These are phyloP conservation scores for Cryptosula pallasiana DNA, from an alignment of 2,888 invertebrate species.

Conservation along the genomic window DNA sequence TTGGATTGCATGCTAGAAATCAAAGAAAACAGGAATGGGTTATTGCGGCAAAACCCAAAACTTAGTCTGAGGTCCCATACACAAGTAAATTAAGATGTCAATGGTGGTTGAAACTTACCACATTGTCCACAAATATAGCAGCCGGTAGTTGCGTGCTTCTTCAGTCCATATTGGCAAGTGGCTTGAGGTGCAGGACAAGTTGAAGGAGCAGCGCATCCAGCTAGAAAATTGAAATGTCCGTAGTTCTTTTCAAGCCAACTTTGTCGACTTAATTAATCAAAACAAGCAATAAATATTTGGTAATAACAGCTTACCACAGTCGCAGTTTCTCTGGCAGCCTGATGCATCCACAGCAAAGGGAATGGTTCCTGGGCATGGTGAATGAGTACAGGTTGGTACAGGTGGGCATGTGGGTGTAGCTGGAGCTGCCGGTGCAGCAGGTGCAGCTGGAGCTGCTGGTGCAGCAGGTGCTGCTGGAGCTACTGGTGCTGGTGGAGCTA, in stretches of 20 bases:
- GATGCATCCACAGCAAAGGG: neutral
- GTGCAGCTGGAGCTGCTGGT: constrained; percentile 33
- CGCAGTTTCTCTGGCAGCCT: neutral
- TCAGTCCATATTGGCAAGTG: neutral
- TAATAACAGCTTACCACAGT: neutral
- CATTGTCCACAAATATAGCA: neutral
- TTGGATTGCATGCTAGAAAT: neutral
- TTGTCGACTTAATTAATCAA: too few relatives aligned
- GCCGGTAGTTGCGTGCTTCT: neutral
- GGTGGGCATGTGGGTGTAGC: neutral
- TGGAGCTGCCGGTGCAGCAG: constrained; percentile 32
- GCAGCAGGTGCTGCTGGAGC: constrained; percentile 34
- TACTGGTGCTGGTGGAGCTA: constrained; percentile 25
- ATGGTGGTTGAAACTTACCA: neutral
- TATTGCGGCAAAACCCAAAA: too few relatives aligned
- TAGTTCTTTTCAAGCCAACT: too few relatives aligned
- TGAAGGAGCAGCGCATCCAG: neutral
- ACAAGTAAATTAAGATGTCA: too few relatives aligned
- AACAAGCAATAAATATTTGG: too few relatives aligned
- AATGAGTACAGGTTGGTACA: neutral
- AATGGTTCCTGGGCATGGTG: neutral
- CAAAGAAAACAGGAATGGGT: too few relatives aligned
- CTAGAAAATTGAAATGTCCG: too few relatives aligned
- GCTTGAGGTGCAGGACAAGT: neutral
- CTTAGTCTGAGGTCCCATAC: too few relatives aligned